Evolutionary conservation across 2,888 invertebrate species (phyloP), one percentile per base, ranked within the genome.

Genomic region (Cantharis lateralis): DNA sequence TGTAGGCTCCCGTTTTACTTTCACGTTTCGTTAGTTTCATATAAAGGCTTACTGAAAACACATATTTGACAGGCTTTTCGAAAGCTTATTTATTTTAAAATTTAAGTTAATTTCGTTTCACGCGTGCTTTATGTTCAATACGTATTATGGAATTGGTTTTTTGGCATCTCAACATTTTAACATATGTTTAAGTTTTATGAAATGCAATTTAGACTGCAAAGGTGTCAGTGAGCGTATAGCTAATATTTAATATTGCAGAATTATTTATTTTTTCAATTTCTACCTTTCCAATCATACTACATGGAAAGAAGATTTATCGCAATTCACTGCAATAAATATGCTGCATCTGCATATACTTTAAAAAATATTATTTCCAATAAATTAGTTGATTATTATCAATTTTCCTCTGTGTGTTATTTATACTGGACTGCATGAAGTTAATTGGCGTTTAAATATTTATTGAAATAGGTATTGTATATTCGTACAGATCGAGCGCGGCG

Each of bases 1-100:
- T 72, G 61, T 73, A 62, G 68, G 62, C 24, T 66, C n/a, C 15
- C 68, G 69, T 73, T 20, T 73, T 68, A 73, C 48, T 61, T 73
- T 73, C 66, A 73, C 28, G 73, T 73, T 73, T 62, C 68, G 68
- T 73, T 73, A 73, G 68, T 73, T 69, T 69, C 18, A 26, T 20
- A 68, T 18, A 62, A 28, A 68, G 48, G 63, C 62, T 20, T n/a
- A 24, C 15, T 15, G 26, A 71, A 71, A 63, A 63, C 63, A 63
- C 63, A 18, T 62, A 63, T 63, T 26, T 71, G 71, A 71, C 71
- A 62, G 71, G 62, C 15, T 20, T 24, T 16, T 24, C 24, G 28
- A 62, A 62, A 71, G 63, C 71, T 15, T 18, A 62, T 10, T 71
- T 26, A 62, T 26, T 62, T 15, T 62, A 48, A 48, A 48, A 48